Percentiles rank a stretch among this genome's conserved stretches.
phyloP scores from a whole-genome alignment of 2,113 vertebrate species.

The Ptychochromis oligacanthus region DNA sequence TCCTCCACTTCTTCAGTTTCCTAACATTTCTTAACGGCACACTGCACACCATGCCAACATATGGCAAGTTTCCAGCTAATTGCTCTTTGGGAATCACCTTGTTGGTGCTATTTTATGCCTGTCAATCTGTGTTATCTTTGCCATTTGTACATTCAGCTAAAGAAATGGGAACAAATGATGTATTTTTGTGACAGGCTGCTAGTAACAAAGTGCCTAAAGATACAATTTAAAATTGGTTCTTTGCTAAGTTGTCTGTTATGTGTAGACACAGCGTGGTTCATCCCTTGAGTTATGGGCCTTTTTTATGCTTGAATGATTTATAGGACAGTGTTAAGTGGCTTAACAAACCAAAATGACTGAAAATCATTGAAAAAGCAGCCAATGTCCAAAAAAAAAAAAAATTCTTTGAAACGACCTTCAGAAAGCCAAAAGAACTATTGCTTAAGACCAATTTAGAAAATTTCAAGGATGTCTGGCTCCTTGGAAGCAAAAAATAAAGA shows the following conservation, averaged over 20 bases:
- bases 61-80: background rate
- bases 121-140: background rate
- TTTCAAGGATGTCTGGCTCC: background rate
- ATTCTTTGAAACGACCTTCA: background rate
- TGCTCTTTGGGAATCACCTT: background rate
- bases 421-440: background rate
- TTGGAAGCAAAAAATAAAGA: background rate
- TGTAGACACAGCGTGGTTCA: background rate
- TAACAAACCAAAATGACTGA: background rate
- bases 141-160: background rate
- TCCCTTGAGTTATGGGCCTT: background rate
- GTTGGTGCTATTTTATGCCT: no score
- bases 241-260: background rate
- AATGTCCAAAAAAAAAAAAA: background rate
- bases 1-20: background rate
- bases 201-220: background rate
- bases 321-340: background rate
- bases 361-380: background rate
- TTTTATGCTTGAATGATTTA: background rate
- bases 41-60: background rate
- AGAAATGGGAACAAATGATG: background rate
- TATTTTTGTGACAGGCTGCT: background rate
- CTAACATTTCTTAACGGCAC: background rate
- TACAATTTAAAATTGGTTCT: background rate
- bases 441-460: background rate